Evolutionary conservation across 2,113 vertebrate genomes (phyloP), one percentile per base, ranked within the genome.

Genomic region (Notarius quadriscutis): DNA sequence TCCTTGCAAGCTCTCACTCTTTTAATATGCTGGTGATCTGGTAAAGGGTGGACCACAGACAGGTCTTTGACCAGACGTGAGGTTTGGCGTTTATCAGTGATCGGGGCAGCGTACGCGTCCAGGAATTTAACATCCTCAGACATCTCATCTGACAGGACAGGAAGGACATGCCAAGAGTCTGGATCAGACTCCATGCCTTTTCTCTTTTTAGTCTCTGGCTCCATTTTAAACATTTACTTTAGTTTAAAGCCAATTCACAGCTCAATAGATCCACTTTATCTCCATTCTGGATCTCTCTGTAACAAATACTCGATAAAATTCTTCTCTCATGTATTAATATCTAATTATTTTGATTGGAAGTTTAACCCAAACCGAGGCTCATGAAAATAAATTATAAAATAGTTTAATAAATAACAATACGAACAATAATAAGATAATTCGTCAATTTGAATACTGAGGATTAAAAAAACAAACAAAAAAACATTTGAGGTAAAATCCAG

Each of bases 71-170:
- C 86, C 0, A 98, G 92, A 7, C 95, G 94, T 0, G 96, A 97
- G 0, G 97, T 96, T 91, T 96, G 94, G 15, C 93, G 95, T 91
- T 95, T 96, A 92, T 97, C 88, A 0, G 95, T 85, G n/a, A 98
- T 88, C 0, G 96, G 96, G 0, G 96, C 96, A 0, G 96, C 97
- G 0, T 95, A 96, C 1, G 95, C 94, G 4, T 94, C 89, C 0
- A 96, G 90, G 67, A 97, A 90, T 88, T 94, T 92, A 0, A 96
- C 84, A 0, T 92, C 93, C 60, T 88, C 84, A 0, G 94, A 95
- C 89, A 96, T 94, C 88, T 94, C 93, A 55, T 97, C 95, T 0
- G 97, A 97, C 75, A 98, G 96, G 0, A 98, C 96, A 0, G 97
- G 97, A 41, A 91, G 50, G 11, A 93, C 92, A 0, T 91, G 91